Evolutionary conservation across 2,113 vertebrate genomes (phyloP).

Genomic region (Rhegmatorhina hoffmannsi): DNA sequence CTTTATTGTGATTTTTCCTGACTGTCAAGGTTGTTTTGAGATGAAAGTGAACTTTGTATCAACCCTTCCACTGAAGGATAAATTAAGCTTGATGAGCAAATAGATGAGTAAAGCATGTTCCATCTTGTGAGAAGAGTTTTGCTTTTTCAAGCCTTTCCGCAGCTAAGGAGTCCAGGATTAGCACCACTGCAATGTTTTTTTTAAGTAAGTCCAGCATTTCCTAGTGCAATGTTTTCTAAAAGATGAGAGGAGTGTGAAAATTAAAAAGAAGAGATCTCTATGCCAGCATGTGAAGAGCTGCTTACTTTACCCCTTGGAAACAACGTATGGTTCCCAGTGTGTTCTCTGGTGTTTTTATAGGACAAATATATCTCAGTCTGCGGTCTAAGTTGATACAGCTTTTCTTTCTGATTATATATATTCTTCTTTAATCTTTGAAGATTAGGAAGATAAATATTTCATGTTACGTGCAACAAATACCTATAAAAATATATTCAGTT

Average conservation of each 20-base stretch:
- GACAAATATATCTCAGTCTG: background rate
- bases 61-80: conserved; percentile 28
- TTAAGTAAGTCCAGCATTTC: conserved; percentile 18
- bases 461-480: background rate
- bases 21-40: background rate
- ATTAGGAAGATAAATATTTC: background rate
- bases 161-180: conserved; percentile 46
- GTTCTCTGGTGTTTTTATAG: background rate
- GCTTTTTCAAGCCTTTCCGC: conserved; percentile 16
- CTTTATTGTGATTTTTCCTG: background rate
- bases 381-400: background rate
- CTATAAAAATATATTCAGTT: background rate
- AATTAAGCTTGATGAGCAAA: conserved; percentile 41
- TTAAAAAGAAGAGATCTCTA: background rate
- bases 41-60: conserved; percentile 30
- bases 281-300: conserved; percentile 5
- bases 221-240: conserved; percentile 38
- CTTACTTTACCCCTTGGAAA: background rate
- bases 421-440: background rate
- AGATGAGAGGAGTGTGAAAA: conserved; percentile 50
- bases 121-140: conserved; percentile 33
- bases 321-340: background rate
- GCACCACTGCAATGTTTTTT: background rate
- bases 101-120: conserved; percentile 23
- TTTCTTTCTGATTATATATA: background rate